Percentiles rank a stretch among this genome's conserved stretches.
Conservation (phyloP, 2,797 vertebrate species). For the Capromys pilorides region DNA sequence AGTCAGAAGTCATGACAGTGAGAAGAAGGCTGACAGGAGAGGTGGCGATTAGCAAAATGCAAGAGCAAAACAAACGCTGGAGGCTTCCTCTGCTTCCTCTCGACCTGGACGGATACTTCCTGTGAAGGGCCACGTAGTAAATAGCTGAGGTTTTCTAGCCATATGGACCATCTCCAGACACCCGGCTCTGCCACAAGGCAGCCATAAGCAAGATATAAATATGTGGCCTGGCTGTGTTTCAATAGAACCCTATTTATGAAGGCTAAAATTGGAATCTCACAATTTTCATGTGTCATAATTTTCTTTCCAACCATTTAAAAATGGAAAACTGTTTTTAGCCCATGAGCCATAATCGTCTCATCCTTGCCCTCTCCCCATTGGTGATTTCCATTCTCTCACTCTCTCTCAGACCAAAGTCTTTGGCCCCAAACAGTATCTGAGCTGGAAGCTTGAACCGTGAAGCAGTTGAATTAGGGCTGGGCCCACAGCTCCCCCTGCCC, state of each 20-base stretch:
- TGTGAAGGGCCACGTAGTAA: neutral
- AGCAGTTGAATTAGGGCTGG: neutral
- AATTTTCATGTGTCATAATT: constrained; percentile 31
- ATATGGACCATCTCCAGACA: neutral
- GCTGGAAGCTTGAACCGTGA: neutral
- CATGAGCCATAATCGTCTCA: neutral
- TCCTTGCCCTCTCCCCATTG: neutral
- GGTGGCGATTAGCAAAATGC: neutral
- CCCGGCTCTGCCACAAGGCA: neutral
- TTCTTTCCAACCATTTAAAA: constrained; percentile 5
- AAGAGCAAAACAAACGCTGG: neutral
- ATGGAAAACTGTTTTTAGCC: constrained; percentile 23
- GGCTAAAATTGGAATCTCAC: neutral
- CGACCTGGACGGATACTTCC: neutral
- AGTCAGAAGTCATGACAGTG: neutral
- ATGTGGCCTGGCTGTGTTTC: neutral
- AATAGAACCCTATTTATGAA: neutral
- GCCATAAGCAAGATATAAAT: neutral
- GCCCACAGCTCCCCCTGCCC: neutral
- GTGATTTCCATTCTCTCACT: neutral
- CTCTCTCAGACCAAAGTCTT: neutral
- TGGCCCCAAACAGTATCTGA: neutral
- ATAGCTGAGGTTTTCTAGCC: neutral
- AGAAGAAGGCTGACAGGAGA: neutral
- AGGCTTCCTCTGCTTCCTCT: neutral